Percentiles rank a stretch among this genome's conserved stretches.
Conservation (phyloP, 2,113 vertebrate species). For the Gila orcuttii region DNA sequence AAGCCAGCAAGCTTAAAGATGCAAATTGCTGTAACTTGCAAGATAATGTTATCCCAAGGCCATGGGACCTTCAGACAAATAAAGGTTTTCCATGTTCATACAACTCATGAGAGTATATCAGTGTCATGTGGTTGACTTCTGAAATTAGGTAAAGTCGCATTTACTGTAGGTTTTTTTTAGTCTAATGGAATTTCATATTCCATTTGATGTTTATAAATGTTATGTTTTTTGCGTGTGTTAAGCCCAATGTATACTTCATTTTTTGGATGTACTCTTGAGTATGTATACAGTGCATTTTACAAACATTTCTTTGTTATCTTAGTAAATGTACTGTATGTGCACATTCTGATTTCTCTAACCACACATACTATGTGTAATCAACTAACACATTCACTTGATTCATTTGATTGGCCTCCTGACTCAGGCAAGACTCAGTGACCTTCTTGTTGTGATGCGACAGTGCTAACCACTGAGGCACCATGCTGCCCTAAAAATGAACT, state of each 20-base stretch:
- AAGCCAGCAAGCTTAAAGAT: conserved; percentile 46
- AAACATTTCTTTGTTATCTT: background rate
- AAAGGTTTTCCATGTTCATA: background rate
- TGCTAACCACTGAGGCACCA: background rate
- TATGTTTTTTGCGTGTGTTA: background rate
- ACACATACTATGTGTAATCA: too few species aligned
- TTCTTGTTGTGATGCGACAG: background rate
- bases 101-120: background rate
- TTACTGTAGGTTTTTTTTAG: background rate
- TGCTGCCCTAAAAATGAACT: background rate
- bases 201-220: background rate
- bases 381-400: too few species aligned
- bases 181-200: background rate
- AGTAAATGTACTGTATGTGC: background rate
- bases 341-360: background rate
- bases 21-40: conserved; percentile 52
- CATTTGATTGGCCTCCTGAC: background rate
- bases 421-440: background rate
- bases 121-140: background rate
- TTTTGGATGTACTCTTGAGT: background rate
- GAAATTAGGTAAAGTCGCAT: background rate
- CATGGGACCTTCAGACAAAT: background rate
- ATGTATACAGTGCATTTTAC: background rate
- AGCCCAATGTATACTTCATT: background rate
- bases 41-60: conserved; percentile 26